Evolutionary conservation across 2,113 vertebrate genomes (phyloP).

Genomic region (Rhea americana): DNA sequence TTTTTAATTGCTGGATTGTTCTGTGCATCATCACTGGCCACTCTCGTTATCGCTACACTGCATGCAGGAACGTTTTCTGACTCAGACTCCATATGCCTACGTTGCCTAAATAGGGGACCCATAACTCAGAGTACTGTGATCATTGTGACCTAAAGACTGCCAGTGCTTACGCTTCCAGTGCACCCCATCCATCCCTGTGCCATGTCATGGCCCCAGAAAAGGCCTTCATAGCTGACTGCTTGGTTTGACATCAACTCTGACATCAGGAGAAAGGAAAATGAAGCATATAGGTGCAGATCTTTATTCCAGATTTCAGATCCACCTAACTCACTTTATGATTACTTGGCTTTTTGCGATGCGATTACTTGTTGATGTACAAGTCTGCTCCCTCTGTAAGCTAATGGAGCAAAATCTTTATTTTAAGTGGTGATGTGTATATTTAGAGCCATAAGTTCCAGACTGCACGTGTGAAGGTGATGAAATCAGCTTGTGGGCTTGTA

Average conservation of each 20-base stretch:
- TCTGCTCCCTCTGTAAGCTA: neutral
- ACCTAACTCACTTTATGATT: neutral
- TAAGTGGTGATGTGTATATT: neutral
- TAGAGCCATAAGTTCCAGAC: neutral
- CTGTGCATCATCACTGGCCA: neutral
- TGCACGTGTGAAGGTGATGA: neutral
- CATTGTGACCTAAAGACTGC: neutral
- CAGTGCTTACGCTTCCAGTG: neutral
- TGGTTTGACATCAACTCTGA: neutral
- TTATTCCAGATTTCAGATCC: neutral
- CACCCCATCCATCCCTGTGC: neutral
- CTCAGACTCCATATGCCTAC: accelerated
- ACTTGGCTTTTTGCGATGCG: neutral
- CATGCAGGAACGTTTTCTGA: neutral
- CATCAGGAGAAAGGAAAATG: neutral
- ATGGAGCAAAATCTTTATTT: neutral
- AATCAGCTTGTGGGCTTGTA: neutral
- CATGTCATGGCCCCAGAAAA: neutral
- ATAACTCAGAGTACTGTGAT: neutral
- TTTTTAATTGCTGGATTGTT: neutral
- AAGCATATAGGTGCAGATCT: neutral
- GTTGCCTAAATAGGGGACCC: neutral
- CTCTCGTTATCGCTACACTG: neutral
- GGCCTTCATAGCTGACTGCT: neutral
- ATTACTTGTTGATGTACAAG: neutral